Base-by-base conservation (phyloP, 2,797 vertebrate genomes). In the Oreochromis mossambicus region DNA sequence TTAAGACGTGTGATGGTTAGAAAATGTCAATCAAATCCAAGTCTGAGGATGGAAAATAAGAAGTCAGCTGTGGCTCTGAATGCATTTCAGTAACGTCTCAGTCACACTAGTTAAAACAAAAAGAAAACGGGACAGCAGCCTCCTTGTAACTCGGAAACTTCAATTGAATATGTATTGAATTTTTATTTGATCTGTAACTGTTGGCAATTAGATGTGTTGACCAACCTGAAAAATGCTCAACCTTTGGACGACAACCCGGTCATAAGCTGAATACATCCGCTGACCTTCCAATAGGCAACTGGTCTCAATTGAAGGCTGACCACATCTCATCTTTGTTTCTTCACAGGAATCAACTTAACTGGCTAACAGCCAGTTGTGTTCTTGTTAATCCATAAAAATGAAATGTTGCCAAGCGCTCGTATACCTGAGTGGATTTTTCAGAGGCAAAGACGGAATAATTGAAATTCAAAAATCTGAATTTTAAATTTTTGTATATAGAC, bases 61-160 rank as follows among this genome's bases (percentile, higher is more conserved):
- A 66, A 66, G 11, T 66, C 10, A 0, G 34, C 19, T 66, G 10
- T 36, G 58, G 32, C 58, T 63, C 58, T 1, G 32, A n/a, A 32
- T 12, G 0, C 0, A 21, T 66, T 66, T 21, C 34, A 38, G 34
- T 66, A 38, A 21, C 8, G 1, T 2, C 19, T 66, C 11, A 0
- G 7, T 66, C 7, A 66, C 19, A 21, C 2, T 38, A 0, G 61
- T 63, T 36, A 36, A 63, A 63, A 63, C 10, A 7, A 17, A 36
- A 7, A 2, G n/a, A 1, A 11, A 63, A 2, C 1, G 0, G 10
- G 58, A 13, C 58, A n/a, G 17, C 4, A 63, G 32, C 32, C 58
- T n/a, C 10, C 58, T n/a, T 5, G 58, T 36, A 36, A n/a, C 32
- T 36, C 2, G 0, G 0, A 63, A 36, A 61, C 32, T 36, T 36